Percentiles rank a stretch among this genome's conserved stretches.
phyloP scores from a whole-genome alignment of 2,113 vertebrate genomes.

The Tinamus guttatus region DNA sequence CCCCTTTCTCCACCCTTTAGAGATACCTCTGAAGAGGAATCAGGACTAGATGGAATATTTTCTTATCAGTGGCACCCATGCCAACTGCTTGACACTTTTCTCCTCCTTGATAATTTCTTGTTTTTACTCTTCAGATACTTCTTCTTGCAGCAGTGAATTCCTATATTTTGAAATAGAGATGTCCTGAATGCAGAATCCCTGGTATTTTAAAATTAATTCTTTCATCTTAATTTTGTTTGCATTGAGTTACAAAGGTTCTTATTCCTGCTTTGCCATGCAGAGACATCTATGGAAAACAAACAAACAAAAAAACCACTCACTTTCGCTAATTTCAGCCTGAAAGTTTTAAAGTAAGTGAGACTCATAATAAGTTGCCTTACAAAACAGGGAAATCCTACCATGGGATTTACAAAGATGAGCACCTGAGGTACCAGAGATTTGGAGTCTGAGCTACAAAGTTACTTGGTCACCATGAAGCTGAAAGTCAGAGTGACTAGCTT shows the following conservation, averaged over 20 bases:
- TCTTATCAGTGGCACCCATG: not conserved
- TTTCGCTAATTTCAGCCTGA: not conserved
- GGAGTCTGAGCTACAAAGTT: not conserved
- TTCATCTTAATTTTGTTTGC: not conserved
- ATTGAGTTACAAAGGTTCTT: not conserved
- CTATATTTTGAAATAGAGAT: not conserved
- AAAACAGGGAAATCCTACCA: not conserved
- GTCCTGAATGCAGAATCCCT: not conserved
- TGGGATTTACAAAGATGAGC: not conserved
- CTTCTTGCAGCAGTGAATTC: not conserved
- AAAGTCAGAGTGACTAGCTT: not conserved
- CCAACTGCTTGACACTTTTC: not conserved
- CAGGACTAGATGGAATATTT: not conserved
- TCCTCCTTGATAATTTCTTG: not conserved
- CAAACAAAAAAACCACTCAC: not conserved
- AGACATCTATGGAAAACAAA: not conserved
- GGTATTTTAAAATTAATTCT: not conserved
- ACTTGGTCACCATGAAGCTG: not conserved
- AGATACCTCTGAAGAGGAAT: not conserved
- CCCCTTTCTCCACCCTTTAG: not conserved
- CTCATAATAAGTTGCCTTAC: not conserved
- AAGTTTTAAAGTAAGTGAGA: not conserved
- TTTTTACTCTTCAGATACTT: not conserved
- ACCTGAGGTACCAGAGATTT: not conserved
- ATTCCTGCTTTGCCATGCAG: not conserved